Percentiles rank a stretch among this genome's conserved stretches.
phyloP scores from a whole-genome alignment of 1,140 invertebrate species.

The Sycophaga agraensis region DNA sequence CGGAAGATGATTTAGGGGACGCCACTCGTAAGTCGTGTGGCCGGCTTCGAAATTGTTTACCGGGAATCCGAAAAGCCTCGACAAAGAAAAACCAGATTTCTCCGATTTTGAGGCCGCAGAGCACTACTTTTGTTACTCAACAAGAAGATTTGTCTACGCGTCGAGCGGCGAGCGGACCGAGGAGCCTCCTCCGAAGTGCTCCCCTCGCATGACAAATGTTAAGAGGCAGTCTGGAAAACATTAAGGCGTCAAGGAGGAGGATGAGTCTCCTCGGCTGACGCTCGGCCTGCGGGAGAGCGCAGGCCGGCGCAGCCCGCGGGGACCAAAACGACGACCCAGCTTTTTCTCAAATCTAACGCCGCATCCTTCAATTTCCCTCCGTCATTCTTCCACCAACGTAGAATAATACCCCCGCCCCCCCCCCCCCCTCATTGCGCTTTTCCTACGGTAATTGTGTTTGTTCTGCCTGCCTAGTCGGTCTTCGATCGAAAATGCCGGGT shows the following conservation, averaged over 20 bases:
- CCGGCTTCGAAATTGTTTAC: no score
- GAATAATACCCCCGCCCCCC: slow-evolving; percentile 6
- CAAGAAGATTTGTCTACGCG: slow-evolving; percentile 18
- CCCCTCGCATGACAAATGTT: slow-evolving; percentile 25
- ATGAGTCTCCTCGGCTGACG: no score
- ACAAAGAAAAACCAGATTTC: neutral
- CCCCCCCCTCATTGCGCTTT: no score
- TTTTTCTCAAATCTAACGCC: slow-evolving; percentile 3
- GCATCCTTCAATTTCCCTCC: slow-evolving; percentile 3
- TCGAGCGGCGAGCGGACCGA: neutral
- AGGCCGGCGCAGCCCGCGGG: no score
- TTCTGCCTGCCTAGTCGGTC: no score
- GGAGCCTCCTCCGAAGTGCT: slow-evolving; percentile 6
- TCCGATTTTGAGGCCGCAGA: neutral
- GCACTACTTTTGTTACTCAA: slow-evolving; percentile 22
- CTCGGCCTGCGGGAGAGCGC: no score
- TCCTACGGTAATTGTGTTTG: no score
- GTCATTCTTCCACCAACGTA: neutral
- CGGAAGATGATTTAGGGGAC: no score
- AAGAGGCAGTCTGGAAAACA: slow-evolving; percentile 26
- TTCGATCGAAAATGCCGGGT: no score
- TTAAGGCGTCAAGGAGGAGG: slow-evolving; percentile 25
- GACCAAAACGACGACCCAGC: neutral
- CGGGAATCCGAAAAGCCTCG: neutral
- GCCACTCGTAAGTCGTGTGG: no score